These are phyloP conservation scores for Syncerus caffer DNA, from an alignment of 2,797 vertebrate species.

Conservation along the genomic window DNA sequence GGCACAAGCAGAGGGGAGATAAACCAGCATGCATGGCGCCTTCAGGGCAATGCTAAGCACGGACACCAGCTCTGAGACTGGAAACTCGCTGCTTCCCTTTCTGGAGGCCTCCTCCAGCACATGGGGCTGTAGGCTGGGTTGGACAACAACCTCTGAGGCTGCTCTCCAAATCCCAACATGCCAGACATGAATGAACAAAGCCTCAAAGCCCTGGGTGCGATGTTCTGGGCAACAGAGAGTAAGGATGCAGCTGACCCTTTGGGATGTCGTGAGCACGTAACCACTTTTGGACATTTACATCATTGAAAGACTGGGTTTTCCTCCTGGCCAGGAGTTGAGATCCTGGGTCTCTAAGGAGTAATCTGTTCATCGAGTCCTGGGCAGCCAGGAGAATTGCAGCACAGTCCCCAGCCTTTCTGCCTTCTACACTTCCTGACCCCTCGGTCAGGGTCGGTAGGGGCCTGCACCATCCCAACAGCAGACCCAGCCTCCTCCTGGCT, in stretches of 20 bases:
- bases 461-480: background rate
- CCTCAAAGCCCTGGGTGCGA: too few species aligned
- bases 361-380: background rate
- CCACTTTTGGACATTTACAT: accelerated
- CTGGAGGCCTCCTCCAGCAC: background rate
- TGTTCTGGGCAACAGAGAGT: accelerated
- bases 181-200: background rate
- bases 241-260: accelerated
- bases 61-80: background rate
- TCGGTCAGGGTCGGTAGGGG: accelerated
- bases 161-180: background rate
- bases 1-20: accelerated
- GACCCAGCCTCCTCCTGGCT: background rate
- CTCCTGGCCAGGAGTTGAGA: background rate
- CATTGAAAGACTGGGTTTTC: background rate
- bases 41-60: background rate
- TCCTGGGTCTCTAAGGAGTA: background rate
- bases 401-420: background rate
- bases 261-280: background rate
- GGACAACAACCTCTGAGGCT: accelerated
- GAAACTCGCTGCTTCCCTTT: background rate
- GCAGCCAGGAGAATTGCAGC: background rate
- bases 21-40: accelerated
- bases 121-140: background rate
- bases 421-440: background rate